Percentiles rank a stretch among this genome's conserved stretches.
These are phyloP conservation scores for Dipus sagitta DNA, from an alignment of 2,797 vertebrate genomes.

Conservation along the genomic window DNA sequence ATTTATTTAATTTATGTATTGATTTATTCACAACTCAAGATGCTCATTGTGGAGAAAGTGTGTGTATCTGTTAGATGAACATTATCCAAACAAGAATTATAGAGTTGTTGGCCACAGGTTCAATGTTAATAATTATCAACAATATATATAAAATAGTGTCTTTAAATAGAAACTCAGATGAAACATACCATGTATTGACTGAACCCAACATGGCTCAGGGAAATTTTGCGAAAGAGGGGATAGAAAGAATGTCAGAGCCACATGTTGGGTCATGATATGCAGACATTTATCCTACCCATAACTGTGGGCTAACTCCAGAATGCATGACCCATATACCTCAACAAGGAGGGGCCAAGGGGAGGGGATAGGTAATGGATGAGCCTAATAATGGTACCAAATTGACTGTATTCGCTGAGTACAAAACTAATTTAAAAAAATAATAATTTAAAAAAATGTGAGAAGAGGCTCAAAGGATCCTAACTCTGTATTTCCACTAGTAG, in stretches of 20 bases:
- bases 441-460: not conserved
- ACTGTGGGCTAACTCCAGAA: too few species aligned
- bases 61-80: not conserved
- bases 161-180: not conserved
- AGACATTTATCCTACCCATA: too few species aligned
- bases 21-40: constrained; percentile 28
- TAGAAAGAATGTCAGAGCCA: too few species aligned
- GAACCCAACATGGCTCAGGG: too few species aligned
- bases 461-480: constrained; percentile 1
- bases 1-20: not conserved
- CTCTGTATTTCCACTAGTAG: not conserved
- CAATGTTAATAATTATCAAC: not conserved
- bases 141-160: not conserved
- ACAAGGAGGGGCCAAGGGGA: too few species aligned
- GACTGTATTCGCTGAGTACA: too few species aligned
- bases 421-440: too few species aligned
- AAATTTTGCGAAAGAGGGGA: too few species aligned
- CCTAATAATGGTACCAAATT: too few species aligned
- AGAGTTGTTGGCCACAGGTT: not conserved
- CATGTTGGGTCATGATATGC: too few species aligned
- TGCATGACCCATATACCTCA: too few species aligned
- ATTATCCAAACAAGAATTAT: not conserved
- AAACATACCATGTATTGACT: not conserved
- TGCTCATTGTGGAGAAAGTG: constrained; percentile 1
- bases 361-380: too few species aligned